Conservation (phyloP, 2,797 vertebrate species). For the Scarus forsteni region DNA sequence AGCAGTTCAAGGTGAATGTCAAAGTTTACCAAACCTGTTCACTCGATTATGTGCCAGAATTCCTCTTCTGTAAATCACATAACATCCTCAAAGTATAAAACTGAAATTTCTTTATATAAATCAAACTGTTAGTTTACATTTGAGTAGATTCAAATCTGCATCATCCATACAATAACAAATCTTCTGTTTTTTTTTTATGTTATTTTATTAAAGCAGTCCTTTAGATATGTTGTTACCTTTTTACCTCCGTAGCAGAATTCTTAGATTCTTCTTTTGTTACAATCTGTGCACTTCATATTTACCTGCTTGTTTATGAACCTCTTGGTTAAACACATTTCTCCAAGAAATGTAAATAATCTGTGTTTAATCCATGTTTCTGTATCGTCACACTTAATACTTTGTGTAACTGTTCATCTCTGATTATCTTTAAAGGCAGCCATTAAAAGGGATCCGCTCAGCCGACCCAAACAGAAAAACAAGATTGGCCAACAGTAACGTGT, state of each 20-base stretch:
- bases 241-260: conserved; percentile 57
- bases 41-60: background rate
- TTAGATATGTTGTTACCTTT: conserved; percentile 45
- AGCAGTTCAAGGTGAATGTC: background rate
- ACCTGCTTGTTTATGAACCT: conserved; percentile 18
- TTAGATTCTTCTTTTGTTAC: conserved; percentile 45
- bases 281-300: conserved; percentile 39
- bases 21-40: background rate
- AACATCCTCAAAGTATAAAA: conserved; percentile 13
- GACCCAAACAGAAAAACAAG: background rate
- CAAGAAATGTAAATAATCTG: conserved; percentile 33
- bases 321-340: conserved; percentile 22
- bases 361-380: conserved; percentile 42
- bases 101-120: background rate
- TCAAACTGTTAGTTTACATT: conserved; percentile 4
- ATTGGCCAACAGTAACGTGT: background rate
- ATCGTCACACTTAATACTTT: conserved; percentile 35
- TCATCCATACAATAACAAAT: background rate
- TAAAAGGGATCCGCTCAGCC: background rate
- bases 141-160: background rate
- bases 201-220: conserved; percentile 38
- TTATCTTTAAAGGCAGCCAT: background rate
- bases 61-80: background rate
- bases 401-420: conserved; percentile 19
- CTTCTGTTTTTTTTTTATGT: conserved; percentile 15